A percentile compares a stretch with the other conserved stretches of the same genome.
These are phyloP conservation scores for Larimichthys crocea DNA, from an alignment of 2,113 vertebrate genomes.

Conservation along the genomic window DNA sequence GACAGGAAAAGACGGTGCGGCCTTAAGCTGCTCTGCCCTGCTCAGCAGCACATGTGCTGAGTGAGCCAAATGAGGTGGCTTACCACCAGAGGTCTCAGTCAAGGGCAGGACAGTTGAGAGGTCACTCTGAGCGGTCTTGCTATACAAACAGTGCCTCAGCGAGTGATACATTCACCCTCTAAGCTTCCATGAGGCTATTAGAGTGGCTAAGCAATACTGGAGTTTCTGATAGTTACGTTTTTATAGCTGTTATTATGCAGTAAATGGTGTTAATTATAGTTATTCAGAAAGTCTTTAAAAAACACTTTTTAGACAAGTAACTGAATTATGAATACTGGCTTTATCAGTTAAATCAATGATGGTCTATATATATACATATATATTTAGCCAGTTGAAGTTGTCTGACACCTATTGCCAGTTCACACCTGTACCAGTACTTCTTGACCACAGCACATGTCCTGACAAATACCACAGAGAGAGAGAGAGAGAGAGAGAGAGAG, in stretches of 20 bases:
- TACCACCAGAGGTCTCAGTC: constrained; percentile 83
- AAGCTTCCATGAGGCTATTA: constrained; percentile 46
- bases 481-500: neutral
- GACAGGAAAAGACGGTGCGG: constrained; percentile 62
- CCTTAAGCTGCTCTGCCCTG: constrained; percentile 81
- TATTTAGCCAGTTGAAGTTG: constrained; percentile 52
- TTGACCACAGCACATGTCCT: constrained; percentile 42
- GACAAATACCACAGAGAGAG: constrained; percentile 8
- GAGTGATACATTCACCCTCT: constrained; percentile 58
- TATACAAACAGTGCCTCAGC: constrained; percentile 70
- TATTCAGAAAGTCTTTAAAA: neutral
- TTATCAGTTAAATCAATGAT: neutral
- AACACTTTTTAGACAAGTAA: neutral
- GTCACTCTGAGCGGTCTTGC: constrained; percentile 70
- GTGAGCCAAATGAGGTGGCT: constrained; percentile 80
- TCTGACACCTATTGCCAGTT: constrained; percentile 21
- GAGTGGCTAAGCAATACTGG: constrained; percentile 7
- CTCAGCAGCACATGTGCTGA: constrained; percentile 85
- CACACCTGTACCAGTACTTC: constrained; percentile 28
- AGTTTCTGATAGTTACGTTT: neutral
- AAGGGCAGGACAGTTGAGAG: constrained; percentile 84
- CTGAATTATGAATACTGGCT: neutral
- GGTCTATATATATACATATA: no score
- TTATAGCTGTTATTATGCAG: neutral
- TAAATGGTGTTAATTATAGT: neutral